Conservation (phyloP, 1,140 invertebrate genomes). For the Parasteatoda tepidariorum region DNA sequence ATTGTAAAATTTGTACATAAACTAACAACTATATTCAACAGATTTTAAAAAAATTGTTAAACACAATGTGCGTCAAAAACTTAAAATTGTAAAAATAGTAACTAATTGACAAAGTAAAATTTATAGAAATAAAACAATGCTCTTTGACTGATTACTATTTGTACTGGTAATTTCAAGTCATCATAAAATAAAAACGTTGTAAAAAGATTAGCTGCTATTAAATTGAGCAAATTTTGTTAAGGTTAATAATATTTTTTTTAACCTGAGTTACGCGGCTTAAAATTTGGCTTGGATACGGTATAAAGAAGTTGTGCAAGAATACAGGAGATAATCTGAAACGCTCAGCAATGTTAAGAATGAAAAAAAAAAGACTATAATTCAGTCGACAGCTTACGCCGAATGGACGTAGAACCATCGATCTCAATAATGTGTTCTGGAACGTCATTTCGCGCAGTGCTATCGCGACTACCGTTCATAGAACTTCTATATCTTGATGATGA, state of each 20-base stretch:
- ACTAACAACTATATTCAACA: no score
- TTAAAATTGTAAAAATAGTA: no score
- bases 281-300: neutral
- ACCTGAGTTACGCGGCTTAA: neutral
- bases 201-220: neutral
- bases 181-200: neutral
- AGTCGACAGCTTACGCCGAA: constrained; percentile 60
- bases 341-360: neutral
- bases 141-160: neutral
- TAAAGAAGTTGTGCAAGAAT: neutral
- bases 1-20: no score
- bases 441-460: constrained; percentile 42
- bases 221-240: neutral
- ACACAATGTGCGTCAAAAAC: no score
- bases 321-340: neutral
- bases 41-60: no score
- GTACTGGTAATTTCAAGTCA: neutral
- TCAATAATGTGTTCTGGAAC: constrained; percentile 47
- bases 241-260: neutral
- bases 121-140: neutral
- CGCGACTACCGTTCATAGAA: constrained; percentile 36
- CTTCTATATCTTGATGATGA: constrained; percentile 31
- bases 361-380: constrained; percentile 45
- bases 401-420: constrained; percentile 51
- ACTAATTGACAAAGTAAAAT: no score